Evolutionary conservation across 2,888 invertebrate genomes (phyloP), one percentile per base, ranked within the genome.

Genomic region (Gymnoscelis rufifasciata): DNA sequence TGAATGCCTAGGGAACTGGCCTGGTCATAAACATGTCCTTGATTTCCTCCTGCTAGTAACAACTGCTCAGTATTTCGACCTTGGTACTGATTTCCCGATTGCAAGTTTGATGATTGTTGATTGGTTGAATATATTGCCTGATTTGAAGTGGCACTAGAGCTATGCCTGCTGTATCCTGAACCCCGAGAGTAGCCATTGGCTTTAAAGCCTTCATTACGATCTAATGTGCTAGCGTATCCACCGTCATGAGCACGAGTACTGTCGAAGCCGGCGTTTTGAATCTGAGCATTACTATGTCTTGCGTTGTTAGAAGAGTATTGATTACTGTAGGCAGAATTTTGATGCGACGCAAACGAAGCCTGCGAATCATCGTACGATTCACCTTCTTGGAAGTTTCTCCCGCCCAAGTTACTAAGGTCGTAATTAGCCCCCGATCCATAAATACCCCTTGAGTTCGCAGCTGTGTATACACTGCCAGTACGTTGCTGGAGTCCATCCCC

Each of bases 391-490:
- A 88, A 88, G 57, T 83, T 83, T 36, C 88, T 77, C 7, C 86
- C 87, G 42, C 71, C 64, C 6, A 88, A 66, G 48, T 81, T 83
- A 38, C 74, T 75, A 1, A 81, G 66, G 50, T 87, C 83, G 41
- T 68, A 81, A 19, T 19, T 19, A 38, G 69, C 57, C 26, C 86
- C 78, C 6, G 83, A 75, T 12, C 87, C 87, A 51, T 75, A 87
- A 26, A 77, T 58, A 27, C 88, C 89, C 56, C 81, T 73, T 2
- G 88, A 80, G 51, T 78, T 87, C n/a, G 82, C 88, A 14, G 86
- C 67, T 29, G 77, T 77, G 47, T 59, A 88, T 0, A 88, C 87
- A 51, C 77, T 80, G 29, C 87, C 87, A 30, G 74, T 68, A 52
- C 60, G 78, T 12, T 71, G 74, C 26, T 75, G 74, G 0, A 77